Evolutionary conservation across 2,888 invertebrate species (phyloP).

Genomic region (Busseola fusca): DNA sequence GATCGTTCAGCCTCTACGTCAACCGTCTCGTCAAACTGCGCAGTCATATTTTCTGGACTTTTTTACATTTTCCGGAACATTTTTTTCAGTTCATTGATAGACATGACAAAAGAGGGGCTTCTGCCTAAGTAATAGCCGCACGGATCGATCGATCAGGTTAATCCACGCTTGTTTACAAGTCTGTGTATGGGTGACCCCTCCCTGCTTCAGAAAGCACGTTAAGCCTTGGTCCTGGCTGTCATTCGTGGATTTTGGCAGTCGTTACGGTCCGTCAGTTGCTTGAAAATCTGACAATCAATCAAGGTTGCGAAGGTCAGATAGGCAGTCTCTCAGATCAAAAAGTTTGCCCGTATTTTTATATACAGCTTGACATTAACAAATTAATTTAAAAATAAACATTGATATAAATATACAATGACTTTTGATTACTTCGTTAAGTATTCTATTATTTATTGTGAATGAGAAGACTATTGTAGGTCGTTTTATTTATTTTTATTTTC

Average conservation of each 20-base stretch:
- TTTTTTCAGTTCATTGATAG: background rate
- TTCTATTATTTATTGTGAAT: too few relatives aligned
- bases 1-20: too few relatives aligned
- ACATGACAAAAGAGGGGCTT: background rate
- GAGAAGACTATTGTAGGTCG: too few relatives aligned
- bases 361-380: too few relatives aligned
- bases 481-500: too few relatives aligned
- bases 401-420: too few relatives aligned
- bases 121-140: background rate
- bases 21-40: too few relatives aligned
- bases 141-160: background rate
- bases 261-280: too few relatives aligned
- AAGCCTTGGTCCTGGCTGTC: background rate
- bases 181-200: background rate
- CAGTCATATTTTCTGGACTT: background rate
- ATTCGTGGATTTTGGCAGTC: background rate
- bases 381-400: too few relatives aligned
- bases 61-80: background rate
- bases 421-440: too few relatives aligned
- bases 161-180: background rate
- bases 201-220: background rate
- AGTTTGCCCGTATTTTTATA: too few relatives aligned
- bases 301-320: background rate
- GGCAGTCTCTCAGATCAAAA: too few relatives aligned
- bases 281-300: background rate